Evolutionary conservation across 1,140 invertebrate genomes (phyloP).

Genomic region (Popillia japonica): DNA sequence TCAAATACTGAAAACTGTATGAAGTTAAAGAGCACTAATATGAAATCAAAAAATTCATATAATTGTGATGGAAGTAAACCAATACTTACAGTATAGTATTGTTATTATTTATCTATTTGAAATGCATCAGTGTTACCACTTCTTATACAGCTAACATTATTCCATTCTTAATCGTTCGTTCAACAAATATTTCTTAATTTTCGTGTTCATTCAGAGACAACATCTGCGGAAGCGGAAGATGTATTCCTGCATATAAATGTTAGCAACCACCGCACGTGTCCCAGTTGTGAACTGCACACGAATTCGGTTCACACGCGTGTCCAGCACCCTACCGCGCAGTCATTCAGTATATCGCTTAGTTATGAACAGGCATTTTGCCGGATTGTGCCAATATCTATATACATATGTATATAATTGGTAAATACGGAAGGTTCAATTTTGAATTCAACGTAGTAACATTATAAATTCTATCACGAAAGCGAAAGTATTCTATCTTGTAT

Average conservation of each 20-base stretch:
- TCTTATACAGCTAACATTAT: neutral
- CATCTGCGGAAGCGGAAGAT: constrained; percentile 42
- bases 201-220: neutral
- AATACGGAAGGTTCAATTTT: neutral
- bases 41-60: no score
- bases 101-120: no score
- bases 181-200: no score
- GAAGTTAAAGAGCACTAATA: no score
- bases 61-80: no score
- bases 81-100: no score
- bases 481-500: no score
- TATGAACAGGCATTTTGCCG: constrained; percentile 6
- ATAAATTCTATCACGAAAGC: no score
- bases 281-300: constrained; percentile 55
- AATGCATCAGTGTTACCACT: no score
- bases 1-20: no score
- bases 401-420: neutral
- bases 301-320: constrained; percentile 53
- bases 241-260: constrained; percentile 42
- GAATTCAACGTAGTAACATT: no score
- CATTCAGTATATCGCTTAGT: constrained; percentile 23
- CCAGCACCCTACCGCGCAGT: constrained; percentile 43
- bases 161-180: neutral
- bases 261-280: constrained; percentile 51
- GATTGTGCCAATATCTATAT: neutral